Percentiles rank a stretch among this genome's conserved stretches.
Conservation (phyloP, 2,888 invertebrate species). For the Lycia hirtaria region DNA sequence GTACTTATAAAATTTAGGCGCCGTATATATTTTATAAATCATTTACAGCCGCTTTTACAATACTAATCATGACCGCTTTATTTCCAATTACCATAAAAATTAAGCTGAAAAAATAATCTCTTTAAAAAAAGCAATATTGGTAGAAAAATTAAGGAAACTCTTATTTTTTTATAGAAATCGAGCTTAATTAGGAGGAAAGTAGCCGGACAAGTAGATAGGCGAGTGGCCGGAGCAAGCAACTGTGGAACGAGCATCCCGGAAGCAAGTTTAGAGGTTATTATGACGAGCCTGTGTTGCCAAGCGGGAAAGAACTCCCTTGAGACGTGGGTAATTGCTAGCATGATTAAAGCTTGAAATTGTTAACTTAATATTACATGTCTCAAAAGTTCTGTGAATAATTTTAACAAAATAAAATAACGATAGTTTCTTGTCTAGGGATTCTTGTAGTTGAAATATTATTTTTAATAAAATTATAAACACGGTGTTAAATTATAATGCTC, state of each 20-base stretch:
- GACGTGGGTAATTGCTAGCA: slow-evolving; percentile 25
- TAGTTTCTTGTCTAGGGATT: too few relatives aligned
- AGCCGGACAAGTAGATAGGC: slow-evolving; percentile 18
- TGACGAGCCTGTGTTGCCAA: slow-evolving; percentile 25
- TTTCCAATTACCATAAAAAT: not conserved
- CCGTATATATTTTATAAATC: too few relatives aligned
- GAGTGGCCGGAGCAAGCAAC: slow-evolving; percentile 14
- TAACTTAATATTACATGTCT: not conserved
- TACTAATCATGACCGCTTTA: too few relatives aligned
- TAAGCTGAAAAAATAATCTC: not conserved
- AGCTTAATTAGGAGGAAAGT: slow-evolving; percentile 23
- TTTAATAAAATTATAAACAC: too few relatives aligned
- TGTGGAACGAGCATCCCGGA: slow-evolving; percentile 15
- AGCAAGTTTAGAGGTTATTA: slow-evolving; percentile 26
- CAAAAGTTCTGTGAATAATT: not conserved
- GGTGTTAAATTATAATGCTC: too few relatives aligned
- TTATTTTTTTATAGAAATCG: slow-evolving; percentile 26
- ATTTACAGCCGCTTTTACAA: too few relatives aligned
- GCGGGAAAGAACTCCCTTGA: slow-evolving; percentile 22
- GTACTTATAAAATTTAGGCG: too few relatives aligned
- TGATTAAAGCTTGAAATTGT: slow-evolving; percentile 6
- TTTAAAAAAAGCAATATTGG: slow-evolving; percentile 5
- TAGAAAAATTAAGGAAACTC: slow-evolving; percentile 1
- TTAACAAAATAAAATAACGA: too few relatives aligned
- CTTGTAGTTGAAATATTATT: too few relatives aligned